Evolutionary conservation across 2,797 vertebrate species (phyloP).

Genomic region (Oreochromis grahami): DNA sequence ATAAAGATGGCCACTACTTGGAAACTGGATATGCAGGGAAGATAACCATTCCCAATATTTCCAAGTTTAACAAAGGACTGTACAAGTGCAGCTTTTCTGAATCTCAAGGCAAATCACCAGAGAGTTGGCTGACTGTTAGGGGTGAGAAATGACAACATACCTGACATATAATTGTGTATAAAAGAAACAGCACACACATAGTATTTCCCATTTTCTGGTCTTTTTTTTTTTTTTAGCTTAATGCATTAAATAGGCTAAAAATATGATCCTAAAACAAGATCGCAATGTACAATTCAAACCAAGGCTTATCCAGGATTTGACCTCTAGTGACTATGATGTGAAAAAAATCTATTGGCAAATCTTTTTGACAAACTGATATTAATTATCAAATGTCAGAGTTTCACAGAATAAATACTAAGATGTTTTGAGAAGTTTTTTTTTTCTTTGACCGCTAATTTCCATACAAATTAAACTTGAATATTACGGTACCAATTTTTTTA

Average conservation of each 20-base stretch:
- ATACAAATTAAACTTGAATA: background rate
- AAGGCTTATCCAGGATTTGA: background rate
- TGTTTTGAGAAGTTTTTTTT: accelerated
- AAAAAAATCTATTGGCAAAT: no score
- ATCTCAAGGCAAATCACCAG: background rate
- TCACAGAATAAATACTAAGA: background rate
- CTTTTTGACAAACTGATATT: background rate
- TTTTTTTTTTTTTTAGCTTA: background rate
- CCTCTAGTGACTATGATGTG: no score
- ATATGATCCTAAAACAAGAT: background rate
- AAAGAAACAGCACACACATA: background rate
- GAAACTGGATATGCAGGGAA: background rate
- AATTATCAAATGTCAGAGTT: background rate
- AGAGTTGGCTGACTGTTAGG: background rate
- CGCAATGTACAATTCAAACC: background rate
- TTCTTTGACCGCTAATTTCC: background rate
- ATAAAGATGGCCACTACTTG: background rate
- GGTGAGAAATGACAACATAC: background rate
- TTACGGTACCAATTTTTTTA: background rate
- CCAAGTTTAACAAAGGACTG: accelerated
- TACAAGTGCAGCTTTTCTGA: background rate
- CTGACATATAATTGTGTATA: background rate
- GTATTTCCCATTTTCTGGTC: accelerated
- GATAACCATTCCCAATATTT: accelerated
- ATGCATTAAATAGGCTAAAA: background rate